A percentile compares a stretch with the other conserved stretches of the same genome.
These are phyloP conservation scores for Triplophysa siluroides DNA, from an alignment of 2,113 vertebrate genomes.

Conservation along the genomic window DNA sequence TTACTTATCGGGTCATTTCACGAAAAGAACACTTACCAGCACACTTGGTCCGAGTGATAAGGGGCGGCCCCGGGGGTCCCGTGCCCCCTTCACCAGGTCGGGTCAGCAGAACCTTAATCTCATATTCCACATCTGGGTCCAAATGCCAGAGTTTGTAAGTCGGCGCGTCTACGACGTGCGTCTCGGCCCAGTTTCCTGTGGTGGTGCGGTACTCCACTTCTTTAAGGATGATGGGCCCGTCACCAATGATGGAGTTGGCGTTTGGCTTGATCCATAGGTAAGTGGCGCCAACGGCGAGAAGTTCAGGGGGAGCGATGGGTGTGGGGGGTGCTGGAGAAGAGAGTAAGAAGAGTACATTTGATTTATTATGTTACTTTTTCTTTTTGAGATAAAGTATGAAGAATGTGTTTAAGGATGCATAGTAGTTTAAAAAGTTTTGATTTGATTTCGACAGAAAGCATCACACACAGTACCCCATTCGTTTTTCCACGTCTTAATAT, in stretches of 20 bases:
- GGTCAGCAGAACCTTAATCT: constrained; percentile 93
- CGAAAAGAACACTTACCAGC: constrained; percentile 78
- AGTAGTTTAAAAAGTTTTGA: no score
- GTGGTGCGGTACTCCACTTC: constrained; percentile 96
- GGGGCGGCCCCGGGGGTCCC: constrained; percentile 87
- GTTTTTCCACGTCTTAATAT: neutral
- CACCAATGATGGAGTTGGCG: constrained; percentile 97
- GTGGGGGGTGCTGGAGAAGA: constrained; percentile 86
- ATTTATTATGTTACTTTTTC: neutral
- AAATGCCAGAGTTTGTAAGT: constrained; percentile 98
- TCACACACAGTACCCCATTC: neutral
- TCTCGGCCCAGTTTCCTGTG: constrained; percentile 93
- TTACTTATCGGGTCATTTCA: neutral
- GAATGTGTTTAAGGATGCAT: no score
- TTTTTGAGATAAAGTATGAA: no score
- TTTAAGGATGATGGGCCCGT: constrained; percentile 94
- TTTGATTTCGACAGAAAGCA: neutral
- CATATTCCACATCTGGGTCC: constrained; percentile 96
- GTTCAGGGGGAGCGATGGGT: constrained; percentile 91
- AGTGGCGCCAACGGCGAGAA: constrained; percentile 91
- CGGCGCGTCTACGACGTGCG: constrained; percentile 90
- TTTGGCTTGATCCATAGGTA: constrained; percentile 99
- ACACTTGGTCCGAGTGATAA: constrained; percentile 95
- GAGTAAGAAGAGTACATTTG: neutral
- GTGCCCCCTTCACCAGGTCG: constrained; percentile 94